phyloP scores from a whole-genome alignment of 2,888 invertebrate genomes.

The Athalia cordata region DNA sequence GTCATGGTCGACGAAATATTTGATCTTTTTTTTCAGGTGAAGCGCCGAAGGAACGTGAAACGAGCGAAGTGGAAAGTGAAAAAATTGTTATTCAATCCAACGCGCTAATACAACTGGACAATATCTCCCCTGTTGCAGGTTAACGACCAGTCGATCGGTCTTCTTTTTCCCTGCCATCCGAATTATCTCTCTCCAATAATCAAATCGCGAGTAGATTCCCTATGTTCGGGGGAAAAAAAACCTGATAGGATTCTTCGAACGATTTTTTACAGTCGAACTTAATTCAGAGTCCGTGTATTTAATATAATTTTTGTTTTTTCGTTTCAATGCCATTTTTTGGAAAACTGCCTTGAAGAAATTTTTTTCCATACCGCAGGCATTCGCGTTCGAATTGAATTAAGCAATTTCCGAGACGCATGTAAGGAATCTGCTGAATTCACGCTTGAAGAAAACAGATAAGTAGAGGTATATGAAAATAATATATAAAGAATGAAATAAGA shows the following conservation, averaged over 20 bases:
- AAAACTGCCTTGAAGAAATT: background rate
- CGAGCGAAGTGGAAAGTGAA: conserved; percentile 26
- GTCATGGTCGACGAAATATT: no score
- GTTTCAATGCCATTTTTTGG: background rate
- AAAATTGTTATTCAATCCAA: conserved; percentile 36
- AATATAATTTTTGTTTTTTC: no score
- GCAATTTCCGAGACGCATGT: background rate
- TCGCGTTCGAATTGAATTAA: background rate
- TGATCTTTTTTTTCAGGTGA: no score
- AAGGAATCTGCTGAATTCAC: conserved; percentile 28
- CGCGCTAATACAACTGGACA: conserved; percentile 27
- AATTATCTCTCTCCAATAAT: no score
- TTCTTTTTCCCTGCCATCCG: background rate
- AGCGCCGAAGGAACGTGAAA: background rate
- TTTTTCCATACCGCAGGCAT: no score
- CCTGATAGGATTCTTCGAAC: no score
- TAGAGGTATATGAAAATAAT: conserved; percentile 33
- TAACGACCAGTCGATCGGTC: conserved; percentile 28
- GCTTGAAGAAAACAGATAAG: conserved; percentile 30
- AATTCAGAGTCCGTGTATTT: no score
- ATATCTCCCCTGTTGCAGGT: no score
- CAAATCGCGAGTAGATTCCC: no score
- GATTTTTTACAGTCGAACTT: no score
- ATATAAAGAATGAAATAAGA: conserved; percentile 27
- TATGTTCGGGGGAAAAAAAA: no score